Conservation (phyloP, 2,888 invertebrate genomes). For the Orchesellides sinensis region DNA sequence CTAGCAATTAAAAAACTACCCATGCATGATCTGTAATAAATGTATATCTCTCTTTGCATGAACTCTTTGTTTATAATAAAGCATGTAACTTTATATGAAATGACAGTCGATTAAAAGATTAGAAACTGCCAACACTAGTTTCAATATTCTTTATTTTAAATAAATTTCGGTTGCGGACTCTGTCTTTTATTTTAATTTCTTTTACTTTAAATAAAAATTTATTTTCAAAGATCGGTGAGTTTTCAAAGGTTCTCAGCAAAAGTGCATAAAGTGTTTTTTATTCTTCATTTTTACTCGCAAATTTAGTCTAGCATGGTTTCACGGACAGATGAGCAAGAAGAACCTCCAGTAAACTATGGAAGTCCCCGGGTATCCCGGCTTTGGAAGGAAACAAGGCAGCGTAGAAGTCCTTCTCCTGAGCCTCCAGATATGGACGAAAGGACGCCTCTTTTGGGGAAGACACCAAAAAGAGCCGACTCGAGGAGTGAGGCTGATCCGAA, state of each 20-base stretch:
- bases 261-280: neutral
- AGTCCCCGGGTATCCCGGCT: constrained; percentile 40
- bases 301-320: constrained; percentile 47
- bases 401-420: neutral
- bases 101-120: constrained; percentile 5
- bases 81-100: constrained; percentile 4
- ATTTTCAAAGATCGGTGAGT: neutral
- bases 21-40: no score
- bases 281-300: neutral
- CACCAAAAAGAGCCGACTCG: neutral
- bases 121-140: neutral
- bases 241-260: neutral
- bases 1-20: no score
- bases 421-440: constrained; percentile 39
- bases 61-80: constrained; percentile 7
- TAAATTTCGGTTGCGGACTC: no score
- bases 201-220: neutral
- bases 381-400: constrained; percentile 29
- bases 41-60: neutral
- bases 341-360: constrained; percentile 22
- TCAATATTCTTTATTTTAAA: neutral
- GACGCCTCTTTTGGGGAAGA: constrained; percentile 37
- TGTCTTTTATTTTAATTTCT: no score
- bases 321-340: constrained; percentile 1
- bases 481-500: constrained; percentile 6